Conservation (phyloP, 2,888 invertebrate genomes). For the Stratiomys singularior region DNA sequence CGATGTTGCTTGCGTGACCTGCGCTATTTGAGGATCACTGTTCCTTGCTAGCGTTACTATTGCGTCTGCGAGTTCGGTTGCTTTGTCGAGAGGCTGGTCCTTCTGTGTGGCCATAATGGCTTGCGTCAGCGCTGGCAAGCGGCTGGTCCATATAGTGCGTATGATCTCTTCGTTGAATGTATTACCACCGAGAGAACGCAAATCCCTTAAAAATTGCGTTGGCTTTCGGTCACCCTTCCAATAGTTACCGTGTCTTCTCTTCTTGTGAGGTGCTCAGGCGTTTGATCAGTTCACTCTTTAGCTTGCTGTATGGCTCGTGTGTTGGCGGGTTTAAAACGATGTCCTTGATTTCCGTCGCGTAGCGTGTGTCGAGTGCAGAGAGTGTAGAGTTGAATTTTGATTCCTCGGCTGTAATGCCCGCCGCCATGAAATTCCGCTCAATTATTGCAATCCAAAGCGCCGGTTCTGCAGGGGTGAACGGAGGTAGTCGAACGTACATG, state of each 20-base stretch:
- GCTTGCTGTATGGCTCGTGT: neutral
- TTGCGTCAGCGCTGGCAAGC: neutral
- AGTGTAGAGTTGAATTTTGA: neutral
- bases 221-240: neutral
- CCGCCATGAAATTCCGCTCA: neutral
- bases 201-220: neutral
- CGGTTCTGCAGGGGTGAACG: neutral
- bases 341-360: too few relatives aligned
- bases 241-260: neutral
- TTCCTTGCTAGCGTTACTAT: too few relatives aligned
- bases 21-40: too few relatives aligned
- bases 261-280: neutral
- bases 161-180: neutral
- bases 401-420: neutral
- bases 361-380: neutral
- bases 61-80: too few relatives aligned
- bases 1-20: too few relatives aligned
- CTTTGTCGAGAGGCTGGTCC: neutral
- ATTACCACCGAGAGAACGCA: neutral
- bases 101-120: neutral
- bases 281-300: neutral
- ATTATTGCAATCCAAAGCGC: neutral
- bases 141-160: neutral
- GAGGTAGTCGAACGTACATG: too few relatives aligned
- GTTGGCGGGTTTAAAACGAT: too few relatives aligned